A percentile compares a stretch with the other conserved stretches of the same genome.
Evolutionary conservation across 1,140 invertebrate species (phyloP).

Genomic region (Schlechtendalia chinensis): DNA sequence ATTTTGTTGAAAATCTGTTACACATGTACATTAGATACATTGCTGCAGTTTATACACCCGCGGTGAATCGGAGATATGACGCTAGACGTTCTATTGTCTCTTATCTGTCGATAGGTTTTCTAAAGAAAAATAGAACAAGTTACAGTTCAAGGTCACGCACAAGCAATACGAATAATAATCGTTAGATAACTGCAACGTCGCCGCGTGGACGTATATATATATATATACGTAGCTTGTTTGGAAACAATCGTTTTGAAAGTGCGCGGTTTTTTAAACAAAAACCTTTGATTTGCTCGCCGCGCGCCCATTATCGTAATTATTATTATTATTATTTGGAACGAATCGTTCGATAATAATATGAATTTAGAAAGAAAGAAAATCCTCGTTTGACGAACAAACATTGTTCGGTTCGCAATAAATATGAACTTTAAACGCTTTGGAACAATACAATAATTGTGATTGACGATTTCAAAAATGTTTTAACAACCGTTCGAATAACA

Average conservation of each 20-base stretch:
- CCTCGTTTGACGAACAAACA: no score
- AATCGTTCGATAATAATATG: no score
- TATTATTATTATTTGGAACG: no score
- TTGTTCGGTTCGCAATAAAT: no score
- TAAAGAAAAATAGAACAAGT: slow-evolving; percentile 25
- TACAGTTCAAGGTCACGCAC: slow-evolving; percentile 1
- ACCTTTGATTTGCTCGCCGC: no score
- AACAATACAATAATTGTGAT: no score
- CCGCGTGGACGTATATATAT: no score
- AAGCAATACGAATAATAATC: not conserved
- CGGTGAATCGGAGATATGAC: not conserved
- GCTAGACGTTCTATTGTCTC: not conserved
- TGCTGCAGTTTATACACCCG: not conserved
- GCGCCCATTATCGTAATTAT: no score
- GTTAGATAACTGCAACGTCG: not conserved
- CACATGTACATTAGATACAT: not conserved
- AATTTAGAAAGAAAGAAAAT: no score
- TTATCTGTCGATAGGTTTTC: not conserved
- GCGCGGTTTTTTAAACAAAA: not conserved
- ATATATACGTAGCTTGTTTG: not conserved
- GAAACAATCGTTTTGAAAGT: not conserved
- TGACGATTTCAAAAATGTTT: no score
- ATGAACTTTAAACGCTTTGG: no score
- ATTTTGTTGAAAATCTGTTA: slow-evolving; percentile 22
- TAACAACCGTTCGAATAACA: no score